Conservation (phyloP, 2,113 vertebrate species). For the Myanophis thanlyinensis region DNA sequence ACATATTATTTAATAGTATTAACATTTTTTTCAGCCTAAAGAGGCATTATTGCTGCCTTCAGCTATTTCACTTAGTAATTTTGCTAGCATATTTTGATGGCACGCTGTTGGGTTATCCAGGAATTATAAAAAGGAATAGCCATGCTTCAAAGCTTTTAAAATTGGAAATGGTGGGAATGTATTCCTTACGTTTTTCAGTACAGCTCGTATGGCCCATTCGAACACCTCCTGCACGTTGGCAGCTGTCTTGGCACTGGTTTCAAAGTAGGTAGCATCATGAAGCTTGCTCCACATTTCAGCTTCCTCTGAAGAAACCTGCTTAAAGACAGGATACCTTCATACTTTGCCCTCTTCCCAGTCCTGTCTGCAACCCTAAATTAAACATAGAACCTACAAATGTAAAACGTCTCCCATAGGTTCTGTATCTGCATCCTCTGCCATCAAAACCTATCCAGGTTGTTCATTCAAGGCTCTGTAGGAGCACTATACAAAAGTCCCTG, state of each 20-base stretch:
- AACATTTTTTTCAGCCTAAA: background rate
- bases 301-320: slow-evolving; percentile 10
- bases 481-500: background rate
- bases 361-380: background rate
- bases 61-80: background rate
- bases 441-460: background rate
- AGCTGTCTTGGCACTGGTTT: slow-evolving; percentile 17
- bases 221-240: slow-evolving; percentile 10
- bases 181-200: slow-evolving; percentile 13
- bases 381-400: background rate
- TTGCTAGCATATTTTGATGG: background rate
- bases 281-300: slow-evolving; percentile 22
- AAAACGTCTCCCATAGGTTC: background rate
- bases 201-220: slow-evolving; percentile 14
- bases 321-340: background rate
- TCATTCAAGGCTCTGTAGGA: background rate
- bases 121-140: background rate
- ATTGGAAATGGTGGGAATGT: too few relatives aligned
- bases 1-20: background rate
- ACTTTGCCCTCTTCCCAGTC: too few relatives aligned
- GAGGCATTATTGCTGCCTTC: background rate
- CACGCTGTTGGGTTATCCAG: background rate
- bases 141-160: background rate
- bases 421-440: background rate
- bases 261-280: slow-evolving; percentile 11